phyloP scores from a whole-genome alignment of 2,113 vertebrate species.

The Natator depressus region DNA sequence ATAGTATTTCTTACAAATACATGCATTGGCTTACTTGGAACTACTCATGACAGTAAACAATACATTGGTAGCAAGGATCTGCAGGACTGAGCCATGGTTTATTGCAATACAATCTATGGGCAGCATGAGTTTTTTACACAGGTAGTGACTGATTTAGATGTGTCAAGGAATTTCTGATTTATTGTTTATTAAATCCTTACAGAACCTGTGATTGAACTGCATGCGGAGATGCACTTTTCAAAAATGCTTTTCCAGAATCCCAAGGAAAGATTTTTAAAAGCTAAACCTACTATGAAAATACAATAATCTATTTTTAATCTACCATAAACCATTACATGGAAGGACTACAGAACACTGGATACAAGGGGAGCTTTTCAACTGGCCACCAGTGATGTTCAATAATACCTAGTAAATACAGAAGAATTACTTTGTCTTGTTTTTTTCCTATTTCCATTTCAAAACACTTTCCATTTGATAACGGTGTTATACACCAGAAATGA shows the following conservation, averaged over 20 bases:
- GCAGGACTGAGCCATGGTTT: neutral
- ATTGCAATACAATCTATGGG: neutral
- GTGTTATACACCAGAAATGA: neutral
- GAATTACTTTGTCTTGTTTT: neutral
- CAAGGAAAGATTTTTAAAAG: constrained; percentile 27
- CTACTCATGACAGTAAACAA: neutral
- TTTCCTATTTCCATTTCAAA: neutral
- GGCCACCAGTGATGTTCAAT: neutral
- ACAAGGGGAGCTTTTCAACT: neutral
- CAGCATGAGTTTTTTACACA: neutral
- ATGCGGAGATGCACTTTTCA: neutral
- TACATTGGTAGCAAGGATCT: neutral
- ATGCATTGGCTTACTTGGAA: neutral
- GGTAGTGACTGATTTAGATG: neutral
- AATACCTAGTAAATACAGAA: neutral
- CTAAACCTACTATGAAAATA: neutral
- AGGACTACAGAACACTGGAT: neutral
- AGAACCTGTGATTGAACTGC: neutral
- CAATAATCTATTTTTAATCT: neutral
- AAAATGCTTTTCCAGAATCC: constrained; percentile 45
- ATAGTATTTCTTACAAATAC: neutral
- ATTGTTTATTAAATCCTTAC: neutral
- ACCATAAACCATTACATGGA: neutral
- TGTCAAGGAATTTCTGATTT: constrained; percentile 17
- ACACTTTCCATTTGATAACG: neutral